Conservation (phyloP, 2,888 invertebrate genomes). For the Melanchra persicariae region DNA sequence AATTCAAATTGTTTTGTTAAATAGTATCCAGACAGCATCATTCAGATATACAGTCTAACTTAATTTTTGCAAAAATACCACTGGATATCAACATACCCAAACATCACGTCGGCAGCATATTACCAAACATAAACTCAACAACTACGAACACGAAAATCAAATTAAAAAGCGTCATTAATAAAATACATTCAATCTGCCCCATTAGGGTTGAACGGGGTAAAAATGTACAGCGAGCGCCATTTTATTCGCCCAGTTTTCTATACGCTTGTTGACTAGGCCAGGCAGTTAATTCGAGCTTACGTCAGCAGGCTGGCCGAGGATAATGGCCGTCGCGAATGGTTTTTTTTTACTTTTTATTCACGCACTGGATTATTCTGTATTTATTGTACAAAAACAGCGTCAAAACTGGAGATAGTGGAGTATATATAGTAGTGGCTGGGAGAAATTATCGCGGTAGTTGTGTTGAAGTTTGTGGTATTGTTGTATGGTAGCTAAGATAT, state of each 20-base stretch:
- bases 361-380: conserved; percentile 59
- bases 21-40: background rate
- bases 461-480: background rate
- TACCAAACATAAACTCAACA: conserved; percentile 23
- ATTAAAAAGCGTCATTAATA: conserved; percentile 61
- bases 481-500: background rate
- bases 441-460: too few species aligned
- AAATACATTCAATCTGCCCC: conserved; percentile 60
- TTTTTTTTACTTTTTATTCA: conserved; percentile 65
- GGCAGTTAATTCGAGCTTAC: conserved; percentile 75
- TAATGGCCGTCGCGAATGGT: conserved; percentile 72
- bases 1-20: too few species aligned
- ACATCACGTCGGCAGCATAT: conserved; percentile 1
- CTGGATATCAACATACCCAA: too few species aligned
- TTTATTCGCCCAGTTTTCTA: conserved; percentile 67
- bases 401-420: conserved; percentile 29
- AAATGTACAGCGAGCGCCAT: conserved; percentile 68
- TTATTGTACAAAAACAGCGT: conserved; percentile 48
- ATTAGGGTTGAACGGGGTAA: conserved; percentile 60
- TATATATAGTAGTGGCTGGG: background rate
- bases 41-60: background rate
- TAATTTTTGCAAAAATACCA: background rate
- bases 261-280: conserved; percentile 71
- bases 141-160: conserved; percentile 46
- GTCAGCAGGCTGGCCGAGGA: conserved; percentile 71